A percentile compares a stretch with the other conserved stretches of the same genome.
These are phyloP conservation scores for Sprattus sprattus DNA, from an alignment of 2,113 vertebrate species.

Conservation along the genomic window DNA sequence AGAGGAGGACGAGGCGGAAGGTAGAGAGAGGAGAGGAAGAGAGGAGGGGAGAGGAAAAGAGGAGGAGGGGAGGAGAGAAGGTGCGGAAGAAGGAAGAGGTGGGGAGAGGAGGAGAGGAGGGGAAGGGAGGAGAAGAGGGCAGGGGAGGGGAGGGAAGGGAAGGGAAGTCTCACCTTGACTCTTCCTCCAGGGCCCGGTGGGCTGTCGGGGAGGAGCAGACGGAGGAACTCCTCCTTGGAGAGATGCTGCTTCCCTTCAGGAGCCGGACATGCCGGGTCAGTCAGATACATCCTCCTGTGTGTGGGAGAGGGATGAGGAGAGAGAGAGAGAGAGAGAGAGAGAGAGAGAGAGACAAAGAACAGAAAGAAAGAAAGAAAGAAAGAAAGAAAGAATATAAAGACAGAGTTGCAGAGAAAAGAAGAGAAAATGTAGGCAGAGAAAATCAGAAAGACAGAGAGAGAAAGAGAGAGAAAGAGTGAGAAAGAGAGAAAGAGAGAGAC, in stretches of 20 bases:
- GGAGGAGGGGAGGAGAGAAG: neutral
- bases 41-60: neutral
- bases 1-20: neutral
- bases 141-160: neutral
- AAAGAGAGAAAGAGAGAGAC: neutral
- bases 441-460: neutral
- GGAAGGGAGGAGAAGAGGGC: neutral
- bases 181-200: conserved; percentile 54
- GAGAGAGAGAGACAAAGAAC: neutral
- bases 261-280: conserved; percentile 62
- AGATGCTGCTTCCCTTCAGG: conserved; percentile 69
- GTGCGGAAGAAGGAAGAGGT: neutral
- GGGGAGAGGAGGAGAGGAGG: neutral
- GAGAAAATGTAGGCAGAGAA: neutral
- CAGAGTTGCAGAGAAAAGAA: neutral
- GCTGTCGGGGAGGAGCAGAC: conserved; percentile 76
- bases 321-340: neutral
- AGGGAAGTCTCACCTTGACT: conserved; percentile 18
- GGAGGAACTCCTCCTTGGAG: conserved; percentile 81
- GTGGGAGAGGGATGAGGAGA: neutral
- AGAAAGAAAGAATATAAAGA: neutral
- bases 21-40: neutral
- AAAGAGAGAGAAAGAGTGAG: neutral
- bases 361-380: neutral
- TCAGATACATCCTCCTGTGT: conserved; percentile 68